Percentiles rank a stretch among this genome's conserved stretches.
phyloP scores from a whole-genome alignment of 2,113 vertebrate species.

The Drymodes brunneopygia region DNA sequence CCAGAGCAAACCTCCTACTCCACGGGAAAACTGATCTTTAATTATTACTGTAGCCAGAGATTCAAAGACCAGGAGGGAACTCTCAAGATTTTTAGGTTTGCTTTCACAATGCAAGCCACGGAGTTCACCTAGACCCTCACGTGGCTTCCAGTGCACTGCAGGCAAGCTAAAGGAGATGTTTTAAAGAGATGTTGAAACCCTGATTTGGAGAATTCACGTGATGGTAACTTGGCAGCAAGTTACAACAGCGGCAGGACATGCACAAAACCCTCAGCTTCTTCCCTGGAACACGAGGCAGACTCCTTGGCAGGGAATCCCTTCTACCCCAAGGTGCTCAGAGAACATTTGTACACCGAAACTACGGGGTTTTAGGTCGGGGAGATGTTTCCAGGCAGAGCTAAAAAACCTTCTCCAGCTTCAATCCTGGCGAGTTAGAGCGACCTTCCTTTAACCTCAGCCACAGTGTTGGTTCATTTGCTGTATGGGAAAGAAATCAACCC shows the following conservation, averaged over 20 bases:
- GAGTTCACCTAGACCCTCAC: neutral
- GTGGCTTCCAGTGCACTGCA: neutral
- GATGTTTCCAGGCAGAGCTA: neutral
- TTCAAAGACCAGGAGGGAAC: neutral
- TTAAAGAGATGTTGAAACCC: neutral
- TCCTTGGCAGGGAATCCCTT: neutral
- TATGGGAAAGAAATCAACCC: neutral
- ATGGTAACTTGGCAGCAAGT: neutral
- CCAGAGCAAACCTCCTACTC: neutral
- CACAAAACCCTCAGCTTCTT: neutral
- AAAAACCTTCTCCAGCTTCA: neutral
- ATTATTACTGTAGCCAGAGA: neutral
- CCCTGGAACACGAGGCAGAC: rapidly evolving
- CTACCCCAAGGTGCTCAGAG: rapidly evolving
- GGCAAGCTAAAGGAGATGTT: neutral
- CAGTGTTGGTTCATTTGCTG: neutral
- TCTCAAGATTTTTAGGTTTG: neutral
- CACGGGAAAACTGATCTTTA: neutral
- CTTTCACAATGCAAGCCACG: neutral
- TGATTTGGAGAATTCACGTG: neutral
- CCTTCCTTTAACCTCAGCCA: neutral
- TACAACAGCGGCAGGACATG: neutral
- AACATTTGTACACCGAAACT: neutral
- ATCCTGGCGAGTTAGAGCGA: neutral
- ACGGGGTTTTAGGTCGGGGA: neutral